Evolutionary conservation across 2,888 invertebrate genomes (phyloP), one percentile per base, ranked within the genome.

Genomic region (Invenusta paracnida): DNA sequence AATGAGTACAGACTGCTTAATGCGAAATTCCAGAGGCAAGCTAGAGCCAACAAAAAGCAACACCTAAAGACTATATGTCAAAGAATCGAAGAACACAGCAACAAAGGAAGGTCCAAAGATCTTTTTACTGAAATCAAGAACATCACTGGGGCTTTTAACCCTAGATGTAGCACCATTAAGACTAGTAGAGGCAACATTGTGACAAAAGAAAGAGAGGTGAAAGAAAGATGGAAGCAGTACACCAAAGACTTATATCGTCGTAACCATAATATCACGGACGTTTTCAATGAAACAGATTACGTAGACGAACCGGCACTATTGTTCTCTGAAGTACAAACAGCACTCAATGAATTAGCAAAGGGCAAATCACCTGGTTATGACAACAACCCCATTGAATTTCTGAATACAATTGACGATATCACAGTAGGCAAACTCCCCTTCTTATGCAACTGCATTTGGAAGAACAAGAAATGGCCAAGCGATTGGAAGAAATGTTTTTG

Each of bases 41-140:
- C 82, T 13, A 82, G 23, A 82, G 31, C 5, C 5, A 29, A 82
- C 31, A 82, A 23, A 30, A 29, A 82, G 28, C 5, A 27, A 30
- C 5, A 82, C 29, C 82, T 82, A 25, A 2, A 28, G 28, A 23
- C 2, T 25, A 82, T 29, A 5, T 82, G 27, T 23, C 30, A 23
- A 82, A 11, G 82, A 29, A 30, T 82, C 2, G 82, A 82, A 23
- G 82, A 82, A 30, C 13, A 82, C 31, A 82, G n/a, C 82, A 82
- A 82, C 5, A 30, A 30, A 13, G 23, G 82, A 11, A 82, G n/a
- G 28, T 25, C 82, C 25, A 2, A 29, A 82, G 82, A 82, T 82
- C 82, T 82, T 73, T 73, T 73, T 23, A 23, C 5, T 5, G 73
- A 73, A 73, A 73, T 73, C 5, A 73, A 73, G 23, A 73, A 73